Conservation (phyloP, 2,888 invertebrate species). For the Ganaspis brasiliensis region DNA sequence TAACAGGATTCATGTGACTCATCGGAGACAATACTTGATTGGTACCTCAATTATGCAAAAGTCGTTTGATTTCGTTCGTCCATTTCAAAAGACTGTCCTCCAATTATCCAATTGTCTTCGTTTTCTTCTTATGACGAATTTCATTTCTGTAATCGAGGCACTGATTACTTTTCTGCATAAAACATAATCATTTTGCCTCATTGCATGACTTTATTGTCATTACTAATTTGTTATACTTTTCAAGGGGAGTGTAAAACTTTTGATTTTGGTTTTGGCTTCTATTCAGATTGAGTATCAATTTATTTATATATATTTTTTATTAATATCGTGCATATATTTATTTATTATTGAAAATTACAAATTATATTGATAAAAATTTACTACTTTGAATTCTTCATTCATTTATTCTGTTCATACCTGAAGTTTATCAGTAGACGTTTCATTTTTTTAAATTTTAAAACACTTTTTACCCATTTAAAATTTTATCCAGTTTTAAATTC, state of each 20-base stretch:
- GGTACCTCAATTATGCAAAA: conserved; percentile 62
- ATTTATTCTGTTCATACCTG: no score
- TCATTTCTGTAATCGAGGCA: conserved; percentile 14
- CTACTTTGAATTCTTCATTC: no score
- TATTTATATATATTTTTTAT: no score
- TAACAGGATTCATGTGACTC: conserved; percentile 60
- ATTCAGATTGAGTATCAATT: no score
- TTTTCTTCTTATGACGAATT: conserved; percentile 22
- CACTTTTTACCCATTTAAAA: no score
- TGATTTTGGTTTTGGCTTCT: no score
- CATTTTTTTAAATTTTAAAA: no score
- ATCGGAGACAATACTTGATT: conserved; percentile 65
- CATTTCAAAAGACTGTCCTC: conserved; percentile 9
- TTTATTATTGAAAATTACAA: no score
- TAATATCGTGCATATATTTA: no score
- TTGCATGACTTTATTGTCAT: background rate
- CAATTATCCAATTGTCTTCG: conserved; percentile 25
- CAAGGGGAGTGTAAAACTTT: background rate
- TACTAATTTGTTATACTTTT: background rate
- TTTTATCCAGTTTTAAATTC: no score
- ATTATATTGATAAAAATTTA: no score
- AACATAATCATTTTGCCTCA: conserved; percentile 3
- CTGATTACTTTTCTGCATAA: conserved; percentile 25
- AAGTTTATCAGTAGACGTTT: no score
- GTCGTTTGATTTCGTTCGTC: conserved; percentile 34